Base-by-base conservation (phyloP, 2,888 invertebrate genomes). In the Homarus gammarus region DNA sequence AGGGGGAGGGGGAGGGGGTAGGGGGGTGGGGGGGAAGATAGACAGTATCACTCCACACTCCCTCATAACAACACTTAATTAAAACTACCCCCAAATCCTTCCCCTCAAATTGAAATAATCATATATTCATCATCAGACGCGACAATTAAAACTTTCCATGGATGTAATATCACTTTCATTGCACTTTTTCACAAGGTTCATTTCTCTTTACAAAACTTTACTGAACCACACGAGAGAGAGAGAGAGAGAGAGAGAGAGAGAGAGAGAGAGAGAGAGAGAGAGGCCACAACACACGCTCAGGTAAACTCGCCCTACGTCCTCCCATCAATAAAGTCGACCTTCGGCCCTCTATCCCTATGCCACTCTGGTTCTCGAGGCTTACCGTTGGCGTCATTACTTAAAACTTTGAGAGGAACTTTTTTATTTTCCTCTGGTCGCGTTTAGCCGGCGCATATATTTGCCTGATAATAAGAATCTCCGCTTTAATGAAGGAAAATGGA, bases 391-490 rank as follows among this genome's bases (percentile, higher is more conserved):
- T 83, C 87, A 82, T 87, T 87, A 87, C 87, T 81, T 81, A 82
- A 82, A 87, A 87, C 87, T 87, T 87, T 87, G 56, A 49, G 73
- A 44, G 27, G 72, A 86, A 87, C 82, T 87, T 87, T 87, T 75
- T 87, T 82, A 82, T 87, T 87, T 81, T 83, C 82, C 81, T 81
- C 87, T 73, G 87, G 82, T 75, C 75, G 87, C 82, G 87, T 82
- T 87, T 87, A 82, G 87, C 75, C 64, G 78, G 61, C 82, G 87
- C 82, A 87, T 87, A 87, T 83, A 87, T 87, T 87, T 87, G 87
- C 87, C 81, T 87, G 87, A 81, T 82, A 87, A 87, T 87, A 72
- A 87, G 87, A 81, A 73, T 87, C 87, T 82, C 75, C 51, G 79
- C 79, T 79, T 81, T 51, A 38, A 70, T 78, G 70, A 68, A n/a